Conservation (phyloP, 2,888 invertebrate genomes). For the Tridacna gigas region DNA sequence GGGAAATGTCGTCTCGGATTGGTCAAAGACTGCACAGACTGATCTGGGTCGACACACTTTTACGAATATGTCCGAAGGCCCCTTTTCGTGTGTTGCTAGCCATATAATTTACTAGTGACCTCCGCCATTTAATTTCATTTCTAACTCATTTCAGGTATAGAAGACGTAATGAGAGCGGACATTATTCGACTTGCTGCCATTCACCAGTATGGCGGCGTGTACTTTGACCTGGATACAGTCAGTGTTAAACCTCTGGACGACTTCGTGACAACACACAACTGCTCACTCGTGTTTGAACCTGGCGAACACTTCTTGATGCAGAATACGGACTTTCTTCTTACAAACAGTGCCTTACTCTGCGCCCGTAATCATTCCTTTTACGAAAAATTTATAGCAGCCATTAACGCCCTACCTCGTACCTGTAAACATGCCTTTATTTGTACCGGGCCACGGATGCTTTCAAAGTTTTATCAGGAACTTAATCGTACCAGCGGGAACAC, state of each 20-base stretch:
- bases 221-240: constrained; percentile 13
- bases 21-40: no score
- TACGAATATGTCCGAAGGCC: no score
- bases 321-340: constrained; percentile 6
- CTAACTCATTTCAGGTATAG: constrained; percentile 4
- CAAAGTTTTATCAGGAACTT: not conserved
- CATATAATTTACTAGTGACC: no score
- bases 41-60: no score
- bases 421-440: not conserved
- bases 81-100: no score
- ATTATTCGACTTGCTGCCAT: not conserved
- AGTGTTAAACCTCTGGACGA: constrained; percentile 3
- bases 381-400: not conserved
- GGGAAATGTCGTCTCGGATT: no score
- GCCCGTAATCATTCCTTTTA: not conserved
- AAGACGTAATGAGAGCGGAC: constrained; percentile 2
- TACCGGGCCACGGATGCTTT: not conserved
- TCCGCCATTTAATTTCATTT: no score
- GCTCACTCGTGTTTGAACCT: not conserved
- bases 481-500: not conserved
- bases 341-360: constrained; percentile 8
- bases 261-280: not conserved
- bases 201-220: constrained; percentile 12
- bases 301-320: not conserved
- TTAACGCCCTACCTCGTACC: not conserved